phyloP scores from a whole-genome alignment of 64 coral and sea anemone genomes.

The Astreopora myriophthalma region DNA sequence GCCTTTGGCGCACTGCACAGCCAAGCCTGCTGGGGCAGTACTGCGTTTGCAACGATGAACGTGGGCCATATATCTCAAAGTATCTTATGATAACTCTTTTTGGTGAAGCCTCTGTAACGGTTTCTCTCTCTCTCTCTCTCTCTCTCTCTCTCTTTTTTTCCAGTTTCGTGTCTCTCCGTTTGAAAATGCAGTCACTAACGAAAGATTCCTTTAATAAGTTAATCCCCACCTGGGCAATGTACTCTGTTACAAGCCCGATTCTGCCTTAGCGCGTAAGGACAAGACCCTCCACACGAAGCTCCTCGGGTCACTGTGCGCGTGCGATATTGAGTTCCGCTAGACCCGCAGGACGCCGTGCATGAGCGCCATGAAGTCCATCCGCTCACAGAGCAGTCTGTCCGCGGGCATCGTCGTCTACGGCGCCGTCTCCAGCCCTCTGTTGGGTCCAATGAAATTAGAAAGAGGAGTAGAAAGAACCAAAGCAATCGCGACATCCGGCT shows the following conservation, averaged over 20 bases:
- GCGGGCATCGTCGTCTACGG: neutral
- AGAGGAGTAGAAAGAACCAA: neutral
- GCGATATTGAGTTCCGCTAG: neutral
- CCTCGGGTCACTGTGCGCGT: neutral
- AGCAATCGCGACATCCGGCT: neutral
- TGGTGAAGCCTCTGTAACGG: too few species aligned
- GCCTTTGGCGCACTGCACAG: too few species aligned
- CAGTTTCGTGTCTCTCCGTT: too few species aligned
- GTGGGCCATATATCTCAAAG: too few species aligned
- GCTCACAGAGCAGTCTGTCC: neutral
- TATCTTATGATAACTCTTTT: too few species aligned
- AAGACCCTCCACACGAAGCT: neutral
- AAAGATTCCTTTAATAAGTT: too few species aligned
- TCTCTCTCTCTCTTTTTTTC: too few species aligned
- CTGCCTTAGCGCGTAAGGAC: neutral
- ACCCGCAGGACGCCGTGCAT: neutral
- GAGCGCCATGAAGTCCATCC: neutral
- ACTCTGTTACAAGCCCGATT: neutral
- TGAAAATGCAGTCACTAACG: too few species aligned
- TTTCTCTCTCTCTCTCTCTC: too few species aligned
- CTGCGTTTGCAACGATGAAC: too few species aligned
- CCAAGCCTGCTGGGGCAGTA: too few species aligned
- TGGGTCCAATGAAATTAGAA: neutral
- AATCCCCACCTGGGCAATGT: too few species aligned
- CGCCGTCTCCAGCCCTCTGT: constrained; percentile 18